Base-by-base conservation (phyloP, 2,113 vertebrate species). In the human region DNA sequence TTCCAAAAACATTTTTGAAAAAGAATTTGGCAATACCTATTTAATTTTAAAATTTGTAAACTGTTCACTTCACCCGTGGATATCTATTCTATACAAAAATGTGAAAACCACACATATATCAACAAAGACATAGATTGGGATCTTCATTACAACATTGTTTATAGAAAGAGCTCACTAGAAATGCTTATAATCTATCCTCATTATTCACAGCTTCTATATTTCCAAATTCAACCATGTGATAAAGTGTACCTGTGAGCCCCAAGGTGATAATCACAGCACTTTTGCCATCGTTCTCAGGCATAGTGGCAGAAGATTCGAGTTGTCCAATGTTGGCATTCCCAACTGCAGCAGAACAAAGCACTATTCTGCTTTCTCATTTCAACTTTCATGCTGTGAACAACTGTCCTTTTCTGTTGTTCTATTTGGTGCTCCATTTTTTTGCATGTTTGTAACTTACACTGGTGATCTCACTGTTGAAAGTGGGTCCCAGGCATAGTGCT, bases 341-440 rank as follows among this genome's bases (percentile, higher is more conserved):
- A 45, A 40, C 82, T 43, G 16, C 59, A 23, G 13, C 27, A 6
- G 57, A 43, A 18, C 38, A 20, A 17, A 22, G 43, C 17, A 43
- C 14, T 2, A 18, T 17, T 25, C 45, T 68, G 57, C 45, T 38
- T 25, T 35, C 14, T 16, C 5, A 35, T 70, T 6, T 40, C 76
- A 30, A 12, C 16, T 18, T 5, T 57, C 8, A 6, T 3, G 0
- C n/a, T 64, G 12, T 9, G 18, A 50, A 80, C 9, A 17, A 3
- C 45, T 22, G 2, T 1, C 11, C 52, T 52, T 40, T 27, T 25
- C 61, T 35, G 35, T 40, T 30, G 32, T 68, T 45, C 83, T 9
- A 0, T 20, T 16, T 27, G 5, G 32, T 1, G 10, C 17, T 12
- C 0, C 0, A 0, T 30, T 57, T 68, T 68, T 27, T 27, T 76